Base-by-base conservation (phyloP, 23 tunicate species). In the Diplosoma virens region DNA sequence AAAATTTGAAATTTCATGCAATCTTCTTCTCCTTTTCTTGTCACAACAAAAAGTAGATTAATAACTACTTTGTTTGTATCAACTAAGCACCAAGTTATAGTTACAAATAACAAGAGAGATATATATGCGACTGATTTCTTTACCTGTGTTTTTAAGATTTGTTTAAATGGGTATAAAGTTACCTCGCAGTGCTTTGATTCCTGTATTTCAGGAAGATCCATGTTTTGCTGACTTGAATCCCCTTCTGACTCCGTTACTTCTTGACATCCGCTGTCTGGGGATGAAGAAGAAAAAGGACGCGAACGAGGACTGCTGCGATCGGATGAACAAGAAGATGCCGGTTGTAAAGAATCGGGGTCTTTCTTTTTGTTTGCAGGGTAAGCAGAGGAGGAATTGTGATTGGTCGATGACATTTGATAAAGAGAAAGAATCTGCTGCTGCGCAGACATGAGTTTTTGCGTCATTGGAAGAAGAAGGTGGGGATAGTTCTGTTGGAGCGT, bases 211-310 rank as follows among this genome's bases (percentile, higher is more conserved):
- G n/a, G n/a, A n/a, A n/a, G n/a, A n/a, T n/a, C n/a, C n/a, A n/a
- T n/a, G n/a, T n/a, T 6, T 29, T 28, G 6, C 30, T 27, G 69
- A 27, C 35, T 61, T 4, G 35, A 29, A 61, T 61, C 69, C 34
- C 35, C 69, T 61, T 61, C 69, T n/a, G 69, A 28, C 35, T 61
- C 69, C 35, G 35, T 29, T 6, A 73, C 69, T 30, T 76, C 89
- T 47, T 82, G 68, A 52, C 82, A 84, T 29, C 89, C 89, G 55
- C 89, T 84, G 82, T 84, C 89, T 0, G 78, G 78, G 2, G 82
- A 75, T 25, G 89, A 76, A 0, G 89, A 84, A 33, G 89, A 76
- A 16, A 59, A 33, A 4, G 86, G 70, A 3, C 89, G 67, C 16
- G 71, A 63, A 65, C 64, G 60, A 30, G 71, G 47, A 65, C 37